A percentile compares a stretch with the other conserved stretches of the same genome.
phyloP scores from a whole-genome alignment of 1,140 invertebrate species.

The Neuroterus valhalla region DNA sequence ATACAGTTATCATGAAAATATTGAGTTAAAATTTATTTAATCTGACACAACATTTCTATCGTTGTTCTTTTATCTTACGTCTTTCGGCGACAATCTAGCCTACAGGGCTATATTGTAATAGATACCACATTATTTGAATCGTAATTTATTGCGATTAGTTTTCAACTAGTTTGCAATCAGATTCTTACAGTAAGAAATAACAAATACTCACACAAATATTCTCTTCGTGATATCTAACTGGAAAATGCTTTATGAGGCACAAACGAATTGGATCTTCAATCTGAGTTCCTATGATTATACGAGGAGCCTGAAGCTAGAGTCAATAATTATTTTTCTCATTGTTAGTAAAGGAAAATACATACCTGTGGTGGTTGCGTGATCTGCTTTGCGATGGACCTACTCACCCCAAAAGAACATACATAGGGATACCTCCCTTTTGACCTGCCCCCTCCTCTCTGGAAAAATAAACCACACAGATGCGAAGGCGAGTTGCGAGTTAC shows the following conservation, averaged over 20 bases:
- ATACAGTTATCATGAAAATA: too few relatives aligned
- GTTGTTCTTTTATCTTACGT: too few relatives aligned
- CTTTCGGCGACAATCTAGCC: too few relatives aligned
- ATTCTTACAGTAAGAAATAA: too few relatives aligned
- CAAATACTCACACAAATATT: too few relatives aligned
- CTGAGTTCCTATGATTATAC: neutral
- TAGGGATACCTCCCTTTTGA: constrained; percentile 23
- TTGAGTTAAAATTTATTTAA: too few relatives aligned
- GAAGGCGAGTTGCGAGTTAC: constrained; percentile 26
- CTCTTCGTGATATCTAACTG: too few relatives aligned
- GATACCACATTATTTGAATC: too few relatives aligned
- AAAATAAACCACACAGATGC: constrained; percentile 34
- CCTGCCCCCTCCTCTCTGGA: constrained; percentile 25
- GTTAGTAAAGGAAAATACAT: constrained; percentile 24
- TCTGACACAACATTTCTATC: too few relatives aligned
- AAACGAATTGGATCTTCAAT: neutral
- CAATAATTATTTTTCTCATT: constrained; percentile 23
- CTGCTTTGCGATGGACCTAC: constrained; percentile 25
- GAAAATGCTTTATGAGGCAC: neutral
- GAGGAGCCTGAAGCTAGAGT: constrained; percentile 1
- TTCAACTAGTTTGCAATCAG: too few relatives aligned
- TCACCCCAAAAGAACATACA: constrained; percentile 4
- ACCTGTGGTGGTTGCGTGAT: constrained; percentile 26
- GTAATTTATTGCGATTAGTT: too few relatives aligned
- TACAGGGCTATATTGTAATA: too few relatives aligned